A percentile compares a stretch with the other conserved stretches of the same genome.
These are phyloP conservation scores for Meteorus cinctellus DNA, from an alignment of 2,888 invertebrate species.

Conservation along the genomic window DNA sequence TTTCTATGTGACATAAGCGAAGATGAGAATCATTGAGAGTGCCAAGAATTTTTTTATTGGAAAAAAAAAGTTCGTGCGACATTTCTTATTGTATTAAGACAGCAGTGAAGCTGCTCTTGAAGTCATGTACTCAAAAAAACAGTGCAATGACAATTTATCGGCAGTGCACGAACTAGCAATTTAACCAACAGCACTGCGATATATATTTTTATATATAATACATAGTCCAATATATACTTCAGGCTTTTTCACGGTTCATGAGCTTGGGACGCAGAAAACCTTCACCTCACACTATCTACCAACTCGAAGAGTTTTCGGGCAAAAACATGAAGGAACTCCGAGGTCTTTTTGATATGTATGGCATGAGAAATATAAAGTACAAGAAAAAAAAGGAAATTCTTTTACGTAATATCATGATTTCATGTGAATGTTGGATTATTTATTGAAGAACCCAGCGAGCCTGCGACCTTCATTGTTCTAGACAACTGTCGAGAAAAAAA, in stretches of 20 bases:
- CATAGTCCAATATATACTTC: conserved; percentile 24
- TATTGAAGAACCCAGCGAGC: background rate
- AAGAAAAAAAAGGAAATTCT: background rate
- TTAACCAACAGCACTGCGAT: conserved; percentile 36
- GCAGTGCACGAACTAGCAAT: conserved; percentile 48
- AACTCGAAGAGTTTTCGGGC: background rate
- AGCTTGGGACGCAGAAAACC: background rate
- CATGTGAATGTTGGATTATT: background rate
- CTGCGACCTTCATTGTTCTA: background rate
- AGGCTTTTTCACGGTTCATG: background rate
- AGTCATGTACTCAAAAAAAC: conserved; percentile 24
- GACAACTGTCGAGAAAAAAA: background rate
- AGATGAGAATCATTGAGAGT: no score
- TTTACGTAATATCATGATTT: background rate
- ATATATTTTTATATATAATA: conserved; percentile 4
- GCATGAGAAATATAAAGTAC: background rate
- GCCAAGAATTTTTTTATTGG: no score
- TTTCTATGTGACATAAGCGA: no score
- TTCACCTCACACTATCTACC: background rate
- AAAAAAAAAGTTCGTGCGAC: no score
- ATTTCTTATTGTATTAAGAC: no score
- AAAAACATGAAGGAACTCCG: background rate
- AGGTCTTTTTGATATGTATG: background rate
- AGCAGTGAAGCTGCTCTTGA: background rate
- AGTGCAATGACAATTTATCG: conserved; percentile 55